Percentiles rank a stretch among this genome's conserved stretches.
phyloP scores from a whole-genome alignment of 2,888 invertebrate species.

The Metopia argyrocephala region DNA sequence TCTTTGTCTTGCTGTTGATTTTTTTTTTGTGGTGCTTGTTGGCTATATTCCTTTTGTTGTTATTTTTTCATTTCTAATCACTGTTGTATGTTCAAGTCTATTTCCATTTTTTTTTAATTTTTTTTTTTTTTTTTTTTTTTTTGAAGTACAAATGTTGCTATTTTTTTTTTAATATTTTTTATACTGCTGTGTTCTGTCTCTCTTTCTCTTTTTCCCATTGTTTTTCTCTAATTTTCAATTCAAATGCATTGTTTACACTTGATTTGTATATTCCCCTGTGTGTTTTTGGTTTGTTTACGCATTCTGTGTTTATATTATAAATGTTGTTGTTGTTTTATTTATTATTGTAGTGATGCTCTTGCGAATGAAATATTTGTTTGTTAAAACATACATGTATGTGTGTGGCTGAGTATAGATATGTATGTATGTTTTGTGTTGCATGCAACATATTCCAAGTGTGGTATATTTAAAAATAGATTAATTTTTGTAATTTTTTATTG shows the following conservation, averaged over 20 bases:
- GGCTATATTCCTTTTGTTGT: too few species aligned
- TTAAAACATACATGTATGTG: neutral
- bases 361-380: constrained; percentile 37
- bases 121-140: constrained; percentile 27
- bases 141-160: neutral
- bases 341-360: constrained; percentile 19
- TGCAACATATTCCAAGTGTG: neutral
- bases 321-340: constrained; percentile 3
- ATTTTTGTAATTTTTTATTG: neutral
- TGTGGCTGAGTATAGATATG: neutral
- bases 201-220: neutral
- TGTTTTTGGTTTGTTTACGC: neutral
- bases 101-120: constrained; percentile 15
- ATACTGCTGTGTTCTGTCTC: neutral
- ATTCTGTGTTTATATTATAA: neutral
- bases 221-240: neutral
- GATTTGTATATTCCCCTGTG: constrained; percentile 27
- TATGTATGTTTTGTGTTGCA: neutral
- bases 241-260: constrained; percentile 31
- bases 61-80: constrained; percentile 31
- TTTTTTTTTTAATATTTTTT: constrained; percentile 29
- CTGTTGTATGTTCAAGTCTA: constrained; percentile 42
- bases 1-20: constrained; percentile 21
- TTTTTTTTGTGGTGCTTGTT: neutral
- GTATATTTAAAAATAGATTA: constrained; percentile 43